A percentile compares a stretch with the other conserved stretches of the same genome.
Evolutionary conservation across 2,888 invertebrate genomes (phyloP).

Genomic region (Acleris emargana): DNA sequence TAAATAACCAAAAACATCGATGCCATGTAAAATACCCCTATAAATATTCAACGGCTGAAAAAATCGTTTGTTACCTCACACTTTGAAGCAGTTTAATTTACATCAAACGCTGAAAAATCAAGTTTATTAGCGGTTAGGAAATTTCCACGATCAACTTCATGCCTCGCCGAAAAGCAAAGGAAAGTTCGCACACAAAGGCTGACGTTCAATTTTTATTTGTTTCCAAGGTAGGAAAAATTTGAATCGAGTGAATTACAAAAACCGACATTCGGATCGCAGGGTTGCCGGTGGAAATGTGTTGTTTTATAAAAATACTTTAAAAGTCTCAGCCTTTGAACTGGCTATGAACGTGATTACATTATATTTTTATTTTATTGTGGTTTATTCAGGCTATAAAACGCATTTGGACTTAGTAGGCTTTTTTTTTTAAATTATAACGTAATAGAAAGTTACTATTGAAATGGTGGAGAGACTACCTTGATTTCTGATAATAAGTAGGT

Average conservation of each 20-base stretch:
- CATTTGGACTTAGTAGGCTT: no score
- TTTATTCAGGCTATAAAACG: no score
- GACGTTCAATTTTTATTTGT: constrained; percentile 66
- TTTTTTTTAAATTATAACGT: no score
- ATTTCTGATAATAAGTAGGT: no score
- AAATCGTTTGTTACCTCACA: constrained; percentile 39
- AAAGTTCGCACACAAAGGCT: constrained; percentile 72
- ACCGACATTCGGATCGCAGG: constrained; percentile 62
- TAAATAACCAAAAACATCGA: constrained; percentile 9
- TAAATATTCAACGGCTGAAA: constrained; percentile 28
- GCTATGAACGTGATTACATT: no score
- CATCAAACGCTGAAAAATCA: constrained; percentile 73
- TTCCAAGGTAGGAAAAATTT: constrained; percentile 71
- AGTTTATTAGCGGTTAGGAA: constrained; percentile 66
- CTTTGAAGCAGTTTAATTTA: constrained; percentile 58
- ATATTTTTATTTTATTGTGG: no score
- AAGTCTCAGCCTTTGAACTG: no score
- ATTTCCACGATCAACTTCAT: constrained; percentile 75
- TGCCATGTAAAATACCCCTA: constrained; percentile 1
- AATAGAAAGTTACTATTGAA: no score
- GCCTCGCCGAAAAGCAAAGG: constrained; percentile 72
- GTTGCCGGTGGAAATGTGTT: constrained; percentile 44
- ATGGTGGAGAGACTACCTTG: no score
- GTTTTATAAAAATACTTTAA: constrained; percentile 4
- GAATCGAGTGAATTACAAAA: constrained; percentile 73